Percentiles rank a stretch among this genome's conserved stretches.
Evolutionary conservation across 1,140 invertebrate species (phyloP).

Genomic region (Euura lappo): DNA sequence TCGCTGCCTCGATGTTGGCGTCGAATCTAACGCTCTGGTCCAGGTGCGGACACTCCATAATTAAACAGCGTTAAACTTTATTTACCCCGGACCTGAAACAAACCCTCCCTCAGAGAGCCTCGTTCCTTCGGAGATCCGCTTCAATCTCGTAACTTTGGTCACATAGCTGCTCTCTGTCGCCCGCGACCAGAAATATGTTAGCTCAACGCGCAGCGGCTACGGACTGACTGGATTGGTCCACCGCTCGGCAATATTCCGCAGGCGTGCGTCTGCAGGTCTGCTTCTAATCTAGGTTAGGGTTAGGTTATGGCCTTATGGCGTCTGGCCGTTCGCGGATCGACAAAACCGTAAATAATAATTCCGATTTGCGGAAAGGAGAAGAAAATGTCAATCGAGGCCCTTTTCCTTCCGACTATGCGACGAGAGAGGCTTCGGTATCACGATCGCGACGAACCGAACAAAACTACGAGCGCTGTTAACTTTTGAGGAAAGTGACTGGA

Average conservation of each 20-base stretch:
- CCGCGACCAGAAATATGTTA: constrained; percentile 2
- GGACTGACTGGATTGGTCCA: constrained; percentile 6
- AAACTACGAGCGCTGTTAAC: too few relatives aligned
- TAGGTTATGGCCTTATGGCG: constrained; percentile 4
- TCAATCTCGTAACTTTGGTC: neutral
- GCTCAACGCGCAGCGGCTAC: constrained; percentile 3
- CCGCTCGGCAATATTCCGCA: neutral
- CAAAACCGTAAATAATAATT: too few relatives aligned
- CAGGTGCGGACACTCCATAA: constrained; percentile 69
- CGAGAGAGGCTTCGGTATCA: too few relatives aligned
- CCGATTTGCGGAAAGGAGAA: too few relatives aligned
- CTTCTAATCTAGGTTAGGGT: constrained; percentile 7
- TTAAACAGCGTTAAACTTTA: constrained; percentile 24
- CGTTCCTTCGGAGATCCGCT: neutral
- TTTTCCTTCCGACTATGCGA: too few relatives aligned
- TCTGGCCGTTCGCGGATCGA: neutral
- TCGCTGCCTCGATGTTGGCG: constrained; percentile 55
- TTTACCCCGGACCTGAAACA: neutral
- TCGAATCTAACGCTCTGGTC: constrained; percentile 65
- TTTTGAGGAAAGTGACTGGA: neutral
- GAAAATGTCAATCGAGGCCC: too few relatives aligned
- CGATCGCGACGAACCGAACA: too few relatives aligned
- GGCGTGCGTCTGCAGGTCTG: constrained; percentile 3
- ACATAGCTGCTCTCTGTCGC: neutral
- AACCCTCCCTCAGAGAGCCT: neutral